Conservation (phyloP, 2,797 vertebrate species). For the Sylvilagus floridanus region DNA sequence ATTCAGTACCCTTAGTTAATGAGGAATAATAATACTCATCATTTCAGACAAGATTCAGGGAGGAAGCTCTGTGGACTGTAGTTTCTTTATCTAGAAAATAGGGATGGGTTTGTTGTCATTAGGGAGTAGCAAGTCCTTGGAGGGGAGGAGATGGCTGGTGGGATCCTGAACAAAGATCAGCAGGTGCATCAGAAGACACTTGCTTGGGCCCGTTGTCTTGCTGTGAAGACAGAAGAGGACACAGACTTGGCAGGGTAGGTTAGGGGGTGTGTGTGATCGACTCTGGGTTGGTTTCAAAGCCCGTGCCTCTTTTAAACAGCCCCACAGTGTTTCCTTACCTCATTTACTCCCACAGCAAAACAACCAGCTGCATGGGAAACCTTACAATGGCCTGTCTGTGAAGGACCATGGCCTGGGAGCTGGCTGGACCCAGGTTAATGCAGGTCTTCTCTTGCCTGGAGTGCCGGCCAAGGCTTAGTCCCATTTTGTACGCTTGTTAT, state of each 20-base stretch:
- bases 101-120: too few relatives aligned
- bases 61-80: neutral
- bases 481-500: too few relatives aligned
- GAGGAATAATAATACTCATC: neutral
- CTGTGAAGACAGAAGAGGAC: neutral
- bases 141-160: neutral
- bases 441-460: too few relatives aligned
- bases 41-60: neutral
- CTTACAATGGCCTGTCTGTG: neutral
- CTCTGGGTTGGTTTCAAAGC: neutral
- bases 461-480: too few relatives aligned
- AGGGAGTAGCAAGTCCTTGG: neutral
- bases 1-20: neutral
- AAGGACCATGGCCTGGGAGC: neutral
- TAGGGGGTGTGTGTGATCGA: neutral
- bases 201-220: neutral
- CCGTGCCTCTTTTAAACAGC: neutral
- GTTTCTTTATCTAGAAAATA: neutral
- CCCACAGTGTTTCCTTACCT: neutral
- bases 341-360: neutral
- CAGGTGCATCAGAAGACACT: accelerated
- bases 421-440: neutral
- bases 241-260: accelerated
- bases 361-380: neutral
- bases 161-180: too few relatives aligned